phyloP scores from a whole-genome alignment of 2,113 vertebrate species.

The Tachysurus fulvidraco region DNA sequence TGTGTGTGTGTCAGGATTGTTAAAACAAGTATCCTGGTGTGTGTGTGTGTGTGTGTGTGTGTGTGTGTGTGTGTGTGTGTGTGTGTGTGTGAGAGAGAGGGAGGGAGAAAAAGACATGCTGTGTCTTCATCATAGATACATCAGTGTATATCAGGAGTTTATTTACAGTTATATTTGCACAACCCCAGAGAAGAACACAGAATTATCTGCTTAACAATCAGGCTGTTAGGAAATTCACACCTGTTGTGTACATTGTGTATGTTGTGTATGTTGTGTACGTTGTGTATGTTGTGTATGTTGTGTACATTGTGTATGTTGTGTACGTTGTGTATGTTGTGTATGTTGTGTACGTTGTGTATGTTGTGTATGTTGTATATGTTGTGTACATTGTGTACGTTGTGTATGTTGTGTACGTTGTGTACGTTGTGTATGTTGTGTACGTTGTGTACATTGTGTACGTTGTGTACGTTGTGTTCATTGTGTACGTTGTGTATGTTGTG shows the following conservation, averaged over 20 bases:
- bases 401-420: no score
- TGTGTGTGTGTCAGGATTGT: conserved; percentile 37
- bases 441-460: not conserved
- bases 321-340: no score
- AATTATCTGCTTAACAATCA: not conserved
- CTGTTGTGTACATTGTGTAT: not conserved
- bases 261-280: no score
- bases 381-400: no score
- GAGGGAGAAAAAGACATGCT: not conserved
- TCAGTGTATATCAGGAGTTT: conserved; percentile 46
- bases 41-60: conserved; percentile 25
- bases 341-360: no score
- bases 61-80: not conserved
- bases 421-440: not conserved
- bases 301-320: no score
- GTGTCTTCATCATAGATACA: conserved; percentile 35
- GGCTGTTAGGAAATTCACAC: not conserved
- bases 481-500: not conserved
- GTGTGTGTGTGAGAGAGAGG: not conserved
- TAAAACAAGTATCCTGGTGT: conserved; percentile 34
- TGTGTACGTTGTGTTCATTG: no score
- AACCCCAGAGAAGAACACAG: not conserved
- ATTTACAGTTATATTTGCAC: conserved; percentile 39
- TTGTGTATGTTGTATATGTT: not conserved
- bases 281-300: not conserved